Conservation (phyloP, 2,113 vertebrate genomes). For the Melanerpes formicivorus region DNA sequence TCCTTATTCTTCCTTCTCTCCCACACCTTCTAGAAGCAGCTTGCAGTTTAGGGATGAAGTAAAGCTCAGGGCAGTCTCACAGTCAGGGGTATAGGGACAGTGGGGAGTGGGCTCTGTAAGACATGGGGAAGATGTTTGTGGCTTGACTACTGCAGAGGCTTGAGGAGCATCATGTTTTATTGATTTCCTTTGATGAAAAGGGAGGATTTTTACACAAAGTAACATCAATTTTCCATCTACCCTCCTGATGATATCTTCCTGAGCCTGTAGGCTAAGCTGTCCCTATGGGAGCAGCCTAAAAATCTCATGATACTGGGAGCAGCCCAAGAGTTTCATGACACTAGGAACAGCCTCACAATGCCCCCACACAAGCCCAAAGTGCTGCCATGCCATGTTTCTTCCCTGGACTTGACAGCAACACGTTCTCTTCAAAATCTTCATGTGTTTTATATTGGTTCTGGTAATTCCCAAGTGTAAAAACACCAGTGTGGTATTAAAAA, state of each 20-base stretch:
- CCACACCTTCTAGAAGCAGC: background rate
- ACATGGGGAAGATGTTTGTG: background rate
- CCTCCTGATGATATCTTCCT: background rate
- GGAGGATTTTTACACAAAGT: background rate
- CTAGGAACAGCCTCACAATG: background rate
- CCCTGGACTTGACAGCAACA: background rate
- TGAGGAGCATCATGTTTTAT: background rate
- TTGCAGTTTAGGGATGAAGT: background rate
- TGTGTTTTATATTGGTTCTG: background rate
- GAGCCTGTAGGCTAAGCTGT: background rate
- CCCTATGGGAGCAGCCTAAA: background rate
- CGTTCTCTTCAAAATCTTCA: background rate
- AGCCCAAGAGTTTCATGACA: background rate
- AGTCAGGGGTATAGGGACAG: background rate
- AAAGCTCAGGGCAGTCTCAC: background rate
- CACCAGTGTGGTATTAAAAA: background rate
- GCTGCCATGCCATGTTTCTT: background rate
- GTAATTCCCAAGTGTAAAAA: background rate
- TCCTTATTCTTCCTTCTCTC: background rate
- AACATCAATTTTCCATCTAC: background rate
- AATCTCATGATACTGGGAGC: background rate
- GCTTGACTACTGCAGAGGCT: background rate
- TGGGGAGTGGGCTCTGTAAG: background rate
- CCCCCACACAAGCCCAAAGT: too few relatives aligned
- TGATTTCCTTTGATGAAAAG: background rate